Conservation (phyloP, 1,140 invertebrate species). For the Drosophila persimilis region DNA sequence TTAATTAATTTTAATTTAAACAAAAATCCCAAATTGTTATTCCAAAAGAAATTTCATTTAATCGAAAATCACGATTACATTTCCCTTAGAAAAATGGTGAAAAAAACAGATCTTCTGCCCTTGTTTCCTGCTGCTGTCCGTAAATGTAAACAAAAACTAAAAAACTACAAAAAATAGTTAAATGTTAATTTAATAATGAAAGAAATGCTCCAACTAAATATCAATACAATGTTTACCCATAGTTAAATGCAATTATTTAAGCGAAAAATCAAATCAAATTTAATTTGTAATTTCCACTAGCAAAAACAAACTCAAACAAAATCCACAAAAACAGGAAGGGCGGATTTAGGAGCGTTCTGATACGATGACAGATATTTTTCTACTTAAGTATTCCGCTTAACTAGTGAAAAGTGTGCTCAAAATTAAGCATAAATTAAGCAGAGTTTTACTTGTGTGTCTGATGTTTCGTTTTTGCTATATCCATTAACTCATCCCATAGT, state of each 20-base stretch:
- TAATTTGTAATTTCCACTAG: slow-evolving; percentile 52
- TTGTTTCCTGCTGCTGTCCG: slow-evolving; percentile 20
- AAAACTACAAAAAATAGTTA: slow-evolving; percentile 60
- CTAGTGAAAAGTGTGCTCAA: slow-evolving; percentile 51
- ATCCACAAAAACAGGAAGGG: not conserved
- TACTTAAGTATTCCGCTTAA: slow-evolving; percentile 64
- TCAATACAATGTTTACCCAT: slow-evolving; percentile 53
- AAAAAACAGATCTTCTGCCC: slow-evolving; percentile 11
- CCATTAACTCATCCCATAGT: slow-evolving; percentile 57
- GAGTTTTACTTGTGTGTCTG: slow-evolving; percentile 31
- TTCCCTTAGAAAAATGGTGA: not conserved
- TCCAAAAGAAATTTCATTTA: too few species aligned
- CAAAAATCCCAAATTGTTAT: too few species aligned
- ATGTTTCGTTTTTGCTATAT: slow-evolving; percentile 20
- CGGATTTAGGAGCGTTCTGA: slow-evolving; percentile 13
- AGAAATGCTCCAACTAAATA: slow-evolving; percentile 54
- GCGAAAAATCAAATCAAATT: slow-evolving; percentile 66
- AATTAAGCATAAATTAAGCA: slow-evolving; percentile 13
- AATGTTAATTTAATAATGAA: slow-evolving; percentile 58
- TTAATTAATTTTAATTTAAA: too few species aligned
- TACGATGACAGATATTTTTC: slow-evolving; percentile 36
- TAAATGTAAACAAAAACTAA: slow-evolving; percentile 45
- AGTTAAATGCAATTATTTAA: slow-evolving; percentile 71
- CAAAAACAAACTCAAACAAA: slow-evolving; percentile 17
- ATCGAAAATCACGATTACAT: slow-evolving; percentile 5